These are phyloP conservation scores for Smutsia temminckii DNA, from an alignment of 2,797 vertebrate genomes.

Conservation along the genomic window DNA sequence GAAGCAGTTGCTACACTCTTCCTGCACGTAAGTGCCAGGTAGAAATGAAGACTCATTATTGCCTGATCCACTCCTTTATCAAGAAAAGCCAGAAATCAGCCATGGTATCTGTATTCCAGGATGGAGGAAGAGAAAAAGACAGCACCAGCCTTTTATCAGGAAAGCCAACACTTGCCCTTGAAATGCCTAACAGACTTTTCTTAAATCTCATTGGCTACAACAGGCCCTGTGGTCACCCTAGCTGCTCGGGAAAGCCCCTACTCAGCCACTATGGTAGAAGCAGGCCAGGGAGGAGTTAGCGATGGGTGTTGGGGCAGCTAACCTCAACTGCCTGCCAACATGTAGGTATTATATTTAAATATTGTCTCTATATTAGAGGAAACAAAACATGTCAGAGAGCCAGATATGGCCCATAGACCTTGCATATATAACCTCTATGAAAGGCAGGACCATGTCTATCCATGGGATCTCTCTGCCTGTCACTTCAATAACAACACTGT, in stretches of 20 bases:
- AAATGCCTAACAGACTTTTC: background rate
- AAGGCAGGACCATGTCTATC: background rate
- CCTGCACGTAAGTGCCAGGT: background rate
- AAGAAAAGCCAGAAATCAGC: background rate
- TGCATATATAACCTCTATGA: background rate
- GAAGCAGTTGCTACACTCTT: background rate
- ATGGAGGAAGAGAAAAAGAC: background rate
- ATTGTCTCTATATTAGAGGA: background rate
- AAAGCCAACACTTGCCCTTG: background rate
- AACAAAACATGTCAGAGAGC: background rate
- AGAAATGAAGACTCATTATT: background rate
- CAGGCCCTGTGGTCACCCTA: background rate
- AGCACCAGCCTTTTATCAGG: background rate
- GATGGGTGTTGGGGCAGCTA: background rate
- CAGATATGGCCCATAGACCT: background rate
- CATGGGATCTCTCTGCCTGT: background rate
- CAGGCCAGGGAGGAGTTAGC: background rate
- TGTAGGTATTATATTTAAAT: background rate
- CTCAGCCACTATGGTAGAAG: background rate
- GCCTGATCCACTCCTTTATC: background rate
- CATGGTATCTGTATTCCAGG: background rate
- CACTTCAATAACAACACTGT: too few species aligned
- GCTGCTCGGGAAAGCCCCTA: background rate
- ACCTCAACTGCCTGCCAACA: background rate
- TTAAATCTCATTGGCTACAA: background rate